These are phyloP conservation scores for Geodia barretti DNA, from an alignment of 37 sponge, comb jelly and placozoan species.

Conservation along the genomic window DNA sequence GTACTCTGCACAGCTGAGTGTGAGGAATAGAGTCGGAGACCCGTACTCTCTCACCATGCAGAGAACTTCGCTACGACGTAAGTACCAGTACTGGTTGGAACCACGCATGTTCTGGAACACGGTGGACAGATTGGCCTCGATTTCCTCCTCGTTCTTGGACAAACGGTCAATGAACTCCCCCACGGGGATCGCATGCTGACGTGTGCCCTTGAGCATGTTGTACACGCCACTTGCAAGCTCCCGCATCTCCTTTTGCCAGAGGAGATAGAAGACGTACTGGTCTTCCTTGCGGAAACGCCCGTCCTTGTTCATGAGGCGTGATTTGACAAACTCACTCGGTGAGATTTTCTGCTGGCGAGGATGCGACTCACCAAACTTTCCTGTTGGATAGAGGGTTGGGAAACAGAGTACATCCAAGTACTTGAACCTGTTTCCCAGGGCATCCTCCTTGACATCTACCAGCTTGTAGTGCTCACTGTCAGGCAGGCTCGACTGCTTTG, in stretches of 20 bases:
- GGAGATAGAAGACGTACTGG: conserved; percentile 51
- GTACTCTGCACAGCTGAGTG: too few relatives aligned
- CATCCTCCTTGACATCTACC: conserved; percentile 39
- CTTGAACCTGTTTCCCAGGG: conserved; percentile 32
- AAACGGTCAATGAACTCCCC: too few relatives aligned
- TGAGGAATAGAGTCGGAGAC: too few relatives aligned
- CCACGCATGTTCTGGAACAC: conserved; percentile 50
- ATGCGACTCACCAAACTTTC: conserved; percentile 60
- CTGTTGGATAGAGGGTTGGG: conserved; percentile 48
- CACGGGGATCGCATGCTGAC: not conserved
- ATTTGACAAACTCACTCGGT: conserved; percentile 62
- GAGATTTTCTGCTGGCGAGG: conserved; percentile 21
- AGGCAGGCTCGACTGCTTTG: not conserved
- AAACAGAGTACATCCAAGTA: conserved; percentile 45
- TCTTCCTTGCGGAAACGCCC: conserved; percentile 49
- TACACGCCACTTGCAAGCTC: conserved; percentile 37
- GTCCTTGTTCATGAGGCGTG: conserved; percentile 48
- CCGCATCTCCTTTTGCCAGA: conserved; percentile 50
- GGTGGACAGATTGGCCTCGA: conserved; percentile 15
- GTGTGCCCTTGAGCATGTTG: conserved; percentile 50
- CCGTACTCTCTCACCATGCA: conserved; percentile 63
- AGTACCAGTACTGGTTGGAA: conserved; percentile 55
- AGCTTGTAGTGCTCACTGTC: conserved; percentile 70
- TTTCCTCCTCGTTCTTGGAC: conserved; percentile 2
- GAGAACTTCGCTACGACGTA: conserved; percentile 25